A percentile compares a stretch with the other conserved stretches of the same genome.
phyloP scores from a whole-genome alignment of 2,888 invertebrate species.

The Rhabditophanes sp. region DNA sequence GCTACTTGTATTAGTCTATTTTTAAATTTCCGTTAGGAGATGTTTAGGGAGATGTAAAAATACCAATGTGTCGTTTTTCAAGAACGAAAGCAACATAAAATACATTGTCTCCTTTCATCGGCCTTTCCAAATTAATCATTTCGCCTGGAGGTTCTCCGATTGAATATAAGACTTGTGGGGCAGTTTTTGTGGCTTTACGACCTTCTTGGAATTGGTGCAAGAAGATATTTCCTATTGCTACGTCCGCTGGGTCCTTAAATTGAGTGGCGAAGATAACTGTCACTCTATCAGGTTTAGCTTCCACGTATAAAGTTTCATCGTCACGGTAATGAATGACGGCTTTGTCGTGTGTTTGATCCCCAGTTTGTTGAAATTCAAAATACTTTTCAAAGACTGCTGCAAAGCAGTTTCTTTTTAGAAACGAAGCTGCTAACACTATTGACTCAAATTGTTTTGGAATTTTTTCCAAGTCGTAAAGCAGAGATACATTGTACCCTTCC shows the following conservation, averaged over 20 bases:
- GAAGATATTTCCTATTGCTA: conserved; percentile 95
- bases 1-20: too few relatives aligned
- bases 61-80: too few relatives aligned
- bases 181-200: conserved; percentile 79
- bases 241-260: conserved; percentile 92
- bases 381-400: conserved; percentile 98
- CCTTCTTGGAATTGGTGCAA: conserved; percentile 98
- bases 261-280: conserved; percentile 97
- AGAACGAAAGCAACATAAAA: conserved; percentile 97
- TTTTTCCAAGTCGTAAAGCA: conserved; percentile 76
- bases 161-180: conserved; percentile 53
- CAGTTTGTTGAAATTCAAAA: conserved; percentile 79
- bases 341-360: conserved; percentile 61
- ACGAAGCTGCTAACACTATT: conserved; percentile 69
- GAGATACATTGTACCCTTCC: conserved; percentile 81
- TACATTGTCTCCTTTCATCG: conserved; percentile 83
- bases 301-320: conserved; percentile 94
- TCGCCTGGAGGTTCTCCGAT: conserved; percentile 93
- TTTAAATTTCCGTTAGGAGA: too few relatives aligned
- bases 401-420: conserved; percentile 92
- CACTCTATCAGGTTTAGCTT: conserved; percentile 90
- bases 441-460: conserved; percentile 61
- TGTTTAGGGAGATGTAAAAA: too few relatives aligned
- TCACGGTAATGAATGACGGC: conserved; percentile 96
- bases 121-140: conserved; percentile 59